Percentiles rank a stretch among this genome's conserved stretches.
These are phyloP conservation scores for Amphilophus citrinellus DNA, from an alignment of 2,113 vertebrate species.

Conservation along the genomic window DNA sequence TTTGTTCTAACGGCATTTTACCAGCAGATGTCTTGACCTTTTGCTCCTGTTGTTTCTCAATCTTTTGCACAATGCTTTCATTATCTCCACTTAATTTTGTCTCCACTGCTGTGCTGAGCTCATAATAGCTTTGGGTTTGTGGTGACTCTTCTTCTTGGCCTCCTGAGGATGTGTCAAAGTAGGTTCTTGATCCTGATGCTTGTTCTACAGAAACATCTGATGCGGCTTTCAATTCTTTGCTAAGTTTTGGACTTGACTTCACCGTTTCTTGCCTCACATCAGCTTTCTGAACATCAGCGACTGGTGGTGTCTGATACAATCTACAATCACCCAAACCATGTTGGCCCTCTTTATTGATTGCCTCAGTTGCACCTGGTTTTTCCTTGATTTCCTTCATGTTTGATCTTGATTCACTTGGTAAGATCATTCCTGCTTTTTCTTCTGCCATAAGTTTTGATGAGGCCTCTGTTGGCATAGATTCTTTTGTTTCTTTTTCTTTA, in stretches of 20 bases:
- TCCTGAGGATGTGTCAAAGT: slow-evolving; percentile 70
- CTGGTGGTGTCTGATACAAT: slow-evolving; percentile 3
- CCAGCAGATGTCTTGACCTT: neutral
- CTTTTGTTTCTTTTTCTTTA: slow-evolving; percentile 15
- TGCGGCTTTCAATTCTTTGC: neutral
- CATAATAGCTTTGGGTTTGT: slow-evolving; percentile 71
- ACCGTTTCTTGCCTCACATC: slow-evolving; percentile 23
- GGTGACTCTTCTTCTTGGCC: slow-evolving; percentile 22
- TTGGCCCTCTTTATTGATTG: neutral
- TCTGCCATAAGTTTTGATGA: neutral
- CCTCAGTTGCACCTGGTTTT: neutral
- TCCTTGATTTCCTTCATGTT: slow-evolving; percentile 15
- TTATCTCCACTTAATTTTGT: slow-evolving; percentile 3
- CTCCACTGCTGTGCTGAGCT: slow-evolving; percentile 55
- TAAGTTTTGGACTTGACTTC: slow-evolving; percentile 1
- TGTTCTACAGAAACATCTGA: slow-evolving; percentile 2
- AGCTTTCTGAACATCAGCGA: neutral
- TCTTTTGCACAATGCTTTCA: neutral
- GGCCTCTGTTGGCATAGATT: slow-evolving; percentile 1
- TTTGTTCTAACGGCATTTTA: slow-evolving; percentile 47
- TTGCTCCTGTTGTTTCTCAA: slow-evolving; percentile 17
- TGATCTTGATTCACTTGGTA: slow-evolving; percentile 10
- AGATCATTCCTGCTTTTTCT: slow-evolving; percentile 2
- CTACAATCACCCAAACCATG: neutral
- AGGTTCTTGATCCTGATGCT: slow-evolving; percentile 38